Evolutionary conservation across 2,113 vertebrate species (phyloP), one percentile per base, ranked within the genome.

Genomic region (Coregonus clupeaformis): DNA sequence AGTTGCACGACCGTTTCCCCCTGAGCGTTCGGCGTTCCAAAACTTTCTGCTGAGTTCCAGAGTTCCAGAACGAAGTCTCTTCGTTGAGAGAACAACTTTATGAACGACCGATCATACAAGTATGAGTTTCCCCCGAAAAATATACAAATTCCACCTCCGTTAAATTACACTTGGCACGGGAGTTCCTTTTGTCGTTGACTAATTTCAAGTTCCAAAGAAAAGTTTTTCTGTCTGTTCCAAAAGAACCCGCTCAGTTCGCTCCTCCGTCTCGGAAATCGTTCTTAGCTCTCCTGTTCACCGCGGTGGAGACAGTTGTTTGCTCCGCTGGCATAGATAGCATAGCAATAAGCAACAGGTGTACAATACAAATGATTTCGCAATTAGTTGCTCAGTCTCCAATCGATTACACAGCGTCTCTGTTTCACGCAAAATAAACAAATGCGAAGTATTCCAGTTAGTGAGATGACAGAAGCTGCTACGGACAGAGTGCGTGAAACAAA

Each of bases 291-390:
- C 57, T 7, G 57, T 60, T n/a, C n/a, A 24, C 57, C n/a, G 18
- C 14, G 2, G 9, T 1, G 2, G 20, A 2, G 20, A 22, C 57
- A 11, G 57, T 22, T 24, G 6, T 60, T 60, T 22, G 0, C 57
- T 22, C 57, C 7, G n/a, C n/a, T 2, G 57, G n/a, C 57, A 22
- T 22, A 11, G 6, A 9, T 3, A 11, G 9, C 36, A 11, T 11
- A 42, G 6, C 20, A 60, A n/a, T n/a, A 59, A 60, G 63, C 27
- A 65, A 65, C 63, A 65, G 63, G 63, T 65, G 63, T 25, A 25
- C 24, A 29, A 14, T 65, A 65, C 12, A 6, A 65, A 11, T 30
- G 2, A 27, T 29, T 65, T 29, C 7, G 12, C 13, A 14, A 65
- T 65, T 4, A 29, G 11, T 13, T 27, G 24, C 11, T 29, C 11